Evolutionary conservation across 2,797 vertebrate genomes (phyloP).

Genomic region (Clarias pachynema): DNA sequence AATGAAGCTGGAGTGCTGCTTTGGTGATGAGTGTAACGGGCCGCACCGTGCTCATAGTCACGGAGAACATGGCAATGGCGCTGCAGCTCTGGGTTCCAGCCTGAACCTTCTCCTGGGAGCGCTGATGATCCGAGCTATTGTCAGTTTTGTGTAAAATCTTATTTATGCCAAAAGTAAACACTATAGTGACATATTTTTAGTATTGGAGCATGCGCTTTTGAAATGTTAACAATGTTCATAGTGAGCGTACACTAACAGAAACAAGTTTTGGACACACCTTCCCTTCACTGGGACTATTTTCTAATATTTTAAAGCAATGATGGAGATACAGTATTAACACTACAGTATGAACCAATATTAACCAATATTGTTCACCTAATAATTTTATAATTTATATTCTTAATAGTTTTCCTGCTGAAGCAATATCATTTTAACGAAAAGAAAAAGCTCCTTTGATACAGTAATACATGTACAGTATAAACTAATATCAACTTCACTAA

Average conservation of each 20-base stretch:
- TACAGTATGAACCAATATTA: background rate
- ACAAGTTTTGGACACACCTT: background rate
- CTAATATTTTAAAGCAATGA: background rate
- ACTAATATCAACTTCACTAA: background rate
- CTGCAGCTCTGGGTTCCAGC: conserved; percentile 41
- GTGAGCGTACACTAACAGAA: background rate
- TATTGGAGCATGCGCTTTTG: background rate
- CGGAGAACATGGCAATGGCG: conserved; percentile 57
- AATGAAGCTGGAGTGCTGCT: conserved; percentile 82
- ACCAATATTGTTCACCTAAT: background rate
- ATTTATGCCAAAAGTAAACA: background rate
- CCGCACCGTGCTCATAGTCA: conserved; percentile 72
- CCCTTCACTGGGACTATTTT: background rate
- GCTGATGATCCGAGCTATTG: conserved; percentile 12
- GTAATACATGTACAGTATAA: background rate
- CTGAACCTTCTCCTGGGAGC: conserved; percentile 39
- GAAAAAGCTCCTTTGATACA: background rate
- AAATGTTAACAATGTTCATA: background rate
- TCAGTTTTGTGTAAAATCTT: background rate
- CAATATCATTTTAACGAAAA: background rate
- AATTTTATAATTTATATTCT: background rate
- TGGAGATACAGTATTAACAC: background rate
- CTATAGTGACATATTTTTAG: background rate
- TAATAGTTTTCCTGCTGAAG: background rate
- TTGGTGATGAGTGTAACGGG: conserved; percentile 82